phyloP scores from a whole-genome alignment of 2,113 vertebrate species.

The Plestiodon gilberti region DNA sequence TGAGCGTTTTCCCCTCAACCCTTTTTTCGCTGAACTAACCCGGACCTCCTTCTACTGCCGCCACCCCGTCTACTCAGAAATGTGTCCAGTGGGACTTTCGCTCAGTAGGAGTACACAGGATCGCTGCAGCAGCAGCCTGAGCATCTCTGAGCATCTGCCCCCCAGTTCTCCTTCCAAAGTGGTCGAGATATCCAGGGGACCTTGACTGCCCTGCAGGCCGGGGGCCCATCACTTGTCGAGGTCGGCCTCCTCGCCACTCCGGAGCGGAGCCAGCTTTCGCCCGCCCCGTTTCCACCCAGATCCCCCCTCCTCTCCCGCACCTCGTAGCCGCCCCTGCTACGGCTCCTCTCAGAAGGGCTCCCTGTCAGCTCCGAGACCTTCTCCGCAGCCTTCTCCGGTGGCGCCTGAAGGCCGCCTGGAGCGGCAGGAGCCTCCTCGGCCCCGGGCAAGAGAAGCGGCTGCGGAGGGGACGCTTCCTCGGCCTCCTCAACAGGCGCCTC shows the following conservation, averaged over 20 bases:
- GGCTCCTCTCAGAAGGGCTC: conserved; percentile 71
- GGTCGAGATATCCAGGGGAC: no score
- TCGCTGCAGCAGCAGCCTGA: no score
- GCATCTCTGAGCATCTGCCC: no score
- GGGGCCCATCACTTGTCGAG: no score
- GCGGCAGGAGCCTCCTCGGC: conserved; percentile 65
- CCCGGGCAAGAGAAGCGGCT: conserved; percentile 60
- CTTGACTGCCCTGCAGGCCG: no score
- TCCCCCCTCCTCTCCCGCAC: conserved; percentile 39
- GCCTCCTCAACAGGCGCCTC: conserved; percentile 23
- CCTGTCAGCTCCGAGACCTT: conserved; percentile 69
- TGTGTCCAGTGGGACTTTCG: no score
- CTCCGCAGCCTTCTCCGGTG: conserved; percentile 69
- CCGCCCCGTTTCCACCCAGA: neutral
- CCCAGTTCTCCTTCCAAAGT: neutral
- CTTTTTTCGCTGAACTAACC: neutral
- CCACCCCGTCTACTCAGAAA: neutral
- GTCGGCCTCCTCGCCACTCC: neutral
- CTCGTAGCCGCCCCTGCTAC: conserved; percentile 71
- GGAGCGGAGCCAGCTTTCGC: no score
- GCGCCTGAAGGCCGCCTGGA: conserved; percentile 64
- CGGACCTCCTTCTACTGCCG: neutral
- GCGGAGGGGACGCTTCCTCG: conserved; percentile 9
- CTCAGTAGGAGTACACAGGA: no score
- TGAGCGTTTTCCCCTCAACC: neutral